phyloP scores from a whole-genome alignment of 2,113 vertebrate species.

The Dicrurus megarhynchus region DNA sequence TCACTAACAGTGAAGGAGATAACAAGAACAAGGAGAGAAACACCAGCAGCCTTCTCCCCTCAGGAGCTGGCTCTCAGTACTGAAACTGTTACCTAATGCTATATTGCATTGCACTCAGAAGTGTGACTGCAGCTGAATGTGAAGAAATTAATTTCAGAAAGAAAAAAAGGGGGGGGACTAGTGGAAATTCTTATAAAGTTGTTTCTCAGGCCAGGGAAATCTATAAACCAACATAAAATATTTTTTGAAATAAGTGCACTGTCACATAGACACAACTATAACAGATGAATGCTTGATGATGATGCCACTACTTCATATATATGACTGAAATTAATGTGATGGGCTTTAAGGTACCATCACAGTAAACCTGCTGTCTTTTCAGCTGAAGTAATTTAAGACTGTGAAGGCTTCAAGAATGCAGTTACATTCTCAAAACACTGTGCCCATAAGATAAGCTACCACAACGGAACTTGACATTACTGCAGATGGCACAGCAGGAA shows the following conservation, averaged over 20 bases:
- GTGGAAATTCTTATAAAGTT: not conserved
- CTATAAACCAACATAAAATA: not conserved
- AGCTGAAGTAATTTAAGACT: not conserved
- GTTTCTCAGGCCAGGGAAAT: not conserved
- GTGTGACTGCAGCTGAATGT: not conserved
- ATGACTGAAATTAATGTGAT: not conserved
- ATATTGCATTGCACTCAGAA: not conserved
- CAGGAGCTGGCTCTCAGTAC: not conserved
- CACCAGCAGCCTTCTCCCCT: not conserved
- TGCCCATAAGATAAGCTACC: not conserved
- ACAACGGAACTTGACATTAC: not conserved
- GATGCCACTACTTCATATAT: not conserved
- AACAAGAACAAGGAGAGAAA: not conserved
- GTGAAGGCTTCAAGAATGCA: not conserved
- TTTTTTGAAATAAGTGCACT: not conserved
- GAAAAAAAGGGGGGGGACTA: fast-evolving
- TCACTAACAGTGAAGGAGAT: not conserved
- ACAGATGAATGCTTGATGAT: not conserved
- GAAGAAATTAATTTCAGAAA: not conserved
- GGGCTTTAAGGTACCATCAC: not conserved
- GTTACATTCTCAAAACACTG: not conserved
- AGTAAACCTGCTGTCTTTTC: not conserved
- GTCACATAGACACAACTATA: not conserved
- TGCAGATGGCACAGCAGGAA: not conserved
- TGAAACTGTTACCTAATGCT: not conserved